phyloP scores from a whole-genome alignment of 2,113 vertebrate genomes.

The Callochromis pleurospilus region DNA sequence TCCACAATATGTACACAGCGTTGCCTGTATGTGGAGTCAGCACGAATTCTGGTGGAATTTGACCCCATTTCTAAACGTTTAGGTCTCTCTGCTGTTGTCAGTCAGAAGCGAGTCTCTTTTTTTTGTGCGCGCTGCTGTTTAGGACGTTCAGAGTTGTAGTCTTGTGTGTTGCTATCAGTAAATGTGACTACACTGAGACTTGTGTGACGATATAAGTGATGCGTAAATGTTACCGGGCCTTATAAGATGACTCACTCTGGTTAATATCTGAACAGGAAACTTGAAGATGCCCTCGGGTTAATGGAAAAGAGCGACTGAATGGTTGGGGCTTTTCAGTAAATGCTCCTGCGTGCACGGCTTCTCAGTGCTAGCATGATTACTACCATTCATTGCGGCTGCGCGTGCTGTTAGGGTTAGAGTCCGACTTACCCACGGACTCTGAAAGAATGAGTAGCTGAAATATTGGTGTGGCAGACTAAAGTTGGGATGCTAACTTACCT shows the following conservation, averaged over 20 bases:
- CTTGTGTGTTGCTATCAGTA: not conserved
- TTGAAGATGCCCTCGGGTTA: not conserved
- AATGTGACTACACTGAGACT: not conserved
- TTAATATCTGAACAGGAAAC: not conserved
- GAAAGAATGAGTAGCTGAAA: not conserved
- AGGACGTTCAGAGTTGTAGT: not conserved
- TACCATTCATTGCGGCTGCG: not conserved
- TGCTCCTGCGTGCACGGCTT: not conserved
- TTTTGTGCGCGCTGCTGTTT: not conserved
- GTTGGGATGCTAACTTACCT: not conserved
- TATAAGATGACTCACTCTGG: not conserved
- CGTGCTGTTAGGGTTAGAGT: not conserved
- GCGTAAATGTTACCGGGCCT: not conserved
- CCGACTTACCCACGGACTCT: not conserved
- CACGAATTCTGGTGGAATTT: not conserved
- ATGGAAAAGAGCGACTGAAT: not conserved
- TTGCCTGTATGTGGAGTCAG: not conserved
- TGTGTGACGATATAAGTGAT: not conserved
- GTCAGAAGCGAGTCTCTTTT: not conserved
- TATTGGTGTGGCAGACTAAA: not conserved
- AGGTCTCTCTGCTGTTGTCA: not conserved
- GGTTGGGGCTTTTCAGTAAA: not conserved
- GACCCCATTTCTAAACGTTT: not conserved
- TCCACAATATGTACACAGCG: not conserved
- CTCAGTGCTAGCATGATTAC: not conserved